Evolutionary conservation across 2,113 vertebrate genomes (phyloP), one percentile per base, ranked within the genome.

Genomic region (Camelus bactrianus): DNA sequence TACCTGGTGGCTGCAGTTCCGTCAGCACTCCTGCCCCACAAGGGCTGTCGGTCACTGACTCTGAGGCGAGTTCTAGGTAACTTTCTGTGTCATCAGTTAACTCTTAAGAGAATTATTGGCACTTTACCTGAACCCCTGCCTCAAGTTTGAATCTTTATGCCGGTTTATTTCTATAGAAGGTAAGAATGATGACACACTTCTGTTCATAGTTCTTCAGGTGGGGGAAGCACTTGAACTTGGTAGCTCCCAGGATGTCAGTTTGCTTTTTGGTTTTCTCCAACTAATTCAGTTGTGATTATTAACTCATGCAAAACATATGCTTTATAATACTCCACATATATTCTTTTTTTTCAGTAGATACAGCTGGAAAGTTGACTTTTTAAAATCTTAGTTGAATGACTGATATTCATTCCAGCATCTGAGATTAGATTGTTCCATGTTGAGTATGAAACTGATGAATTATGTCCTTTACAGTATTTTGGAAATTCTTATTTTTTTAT

Each of bases 401-500:
- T 42, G 9, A 48, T 38, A 28, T 8, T 85, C 46, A 65, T n/a
- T 69, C 76, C 38, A 54, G 28, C 28, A 16, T 91, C 56, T 73
- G 42, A 89, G 42, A 52, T 91, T 38, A 77, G 35, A 14, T 32
- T 56, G 22, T 82, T 35, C 17, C 26, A 11, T 46, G 15, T 8
- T 79, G 60, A 22, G 12, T 32, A 24, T 75, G 56, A 83, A 85
- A 77, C 16, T 28, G 19, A 84, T 38, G 28, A 50, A 89, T 72
- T 24, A 50, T 38, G 30, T 15, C 10, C 48, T 70, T 97, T 65
- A 77, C 83, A 32, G 88, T 91, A 65, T 89, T 69, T 60, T 81
- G 72, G 50, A 83, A 93, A 38, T 56, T 56, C 77, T 48, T 42
- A 19, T 56, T 72, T 28, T 94, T 94, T 73, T 73, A 42, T 93